Percentiles rank a stretch among this genome's conserved stretches.
phyloP scores from a whole-genome alignment of 2,888 invertebrate genomes.

The Mythimna lalbum region DNA sequence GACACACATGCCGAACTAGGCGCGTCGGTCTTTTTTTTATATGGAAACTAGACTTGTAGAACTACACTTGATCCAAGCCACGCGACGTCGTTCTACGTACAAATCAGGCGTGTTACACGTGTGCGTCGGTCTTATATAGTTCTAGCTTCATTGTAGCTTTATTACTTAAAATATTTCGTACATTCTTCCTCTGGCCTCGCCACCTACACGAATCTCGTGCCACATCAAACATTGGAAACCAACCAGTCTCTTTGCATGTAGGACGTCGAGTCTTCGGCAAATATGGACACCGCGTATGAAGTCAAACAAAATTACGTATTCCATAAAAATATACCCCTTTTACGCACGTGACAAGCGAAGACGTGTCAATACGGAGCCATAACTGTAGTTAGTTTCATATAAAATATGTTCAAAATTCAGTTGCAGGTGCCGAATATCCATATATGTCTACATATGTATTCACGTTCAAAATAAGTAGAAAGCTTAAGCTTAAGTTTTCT shows the following conservation, averaged over 20 bases:
- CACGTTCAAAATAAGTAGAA: no score
- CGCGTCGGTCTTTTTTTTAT: no score
- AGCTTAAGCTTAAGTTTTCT: no score
- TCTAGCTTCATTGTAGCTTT: not conserved
- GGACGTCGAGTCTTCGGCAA: slow-evolving; percentile 87
- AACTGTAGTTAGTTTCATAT: slow-evolving; percentile 66
- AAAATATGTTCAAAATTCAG: slow-evolving; percentile 42
- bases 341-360: slow-evolving; percentile 82
- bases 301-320: slow-evolving; percentile 91
- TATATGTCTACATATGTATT: not conserved
- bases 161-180: not conserved
- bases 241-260: slow-evolving; percentile 85
- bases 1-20: no score
- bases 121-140: no score
- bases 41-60: no score
- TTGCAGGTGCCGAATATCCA: not conserved
- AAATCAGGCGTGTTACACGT: no score
- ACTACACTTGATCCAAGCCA: no score
- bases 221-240: slow-evolving; percentile 71
- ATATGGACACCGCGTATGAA: slow-evolving; percentile 91
- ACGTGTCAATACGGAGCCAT: slow-evolving; percentile 70
- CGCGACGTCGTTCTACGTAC: no score
- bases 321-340: slow-evolving; percentile 90
- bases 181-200: not conserved
- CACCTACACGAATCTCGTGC: slow-evolving; percentile 31